These are phyloP conservation scores for Mionectes macconnelli DNA, from an alignment of 2,113 vertebrate species.

Conservation along the genomic window DNA sequence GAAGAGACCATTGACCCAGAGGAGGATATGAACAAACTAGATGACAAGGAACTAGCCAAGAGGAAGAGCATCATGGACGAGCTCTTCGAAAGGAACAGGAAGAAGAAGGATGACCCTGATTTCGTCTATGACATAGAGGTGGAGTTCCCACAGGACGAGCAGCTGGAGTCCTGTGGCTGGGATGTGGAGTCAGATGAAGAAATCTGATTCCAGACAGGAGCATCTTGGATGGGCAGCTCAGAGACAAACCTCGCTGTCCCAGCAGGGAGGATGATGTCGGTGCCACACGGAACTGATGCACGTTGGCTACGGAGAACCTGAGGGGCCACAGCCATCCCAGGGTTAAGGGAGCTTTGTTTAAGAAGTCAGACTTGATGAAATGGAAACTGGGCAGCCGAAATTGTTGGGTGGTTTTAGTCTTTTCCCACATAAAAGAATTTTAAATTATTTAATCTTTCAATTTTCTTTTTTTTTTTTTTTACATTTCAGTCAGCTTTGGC, in stretches of 20 bases:
- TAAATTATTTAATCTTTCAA: neutral
- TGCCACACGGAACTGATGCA: accelerated
- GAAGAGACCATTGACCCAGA: conserved; percentile 79
- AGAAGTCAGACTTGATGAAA: neutral
- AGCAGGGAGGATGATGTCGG: neutral
- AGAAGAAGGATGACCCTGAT: conserved; percentile 82
- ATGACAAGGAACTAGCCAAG: conserved; percentile 83
- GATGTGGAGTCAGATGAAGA: conserved; percentile 84
- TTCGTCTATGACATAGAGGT: conserved; percentile 90
- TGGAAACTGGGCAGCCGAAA: neutral
- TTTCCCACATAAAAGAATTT: neutral
- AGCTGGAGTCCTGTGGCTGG: conserved; percentile 87
- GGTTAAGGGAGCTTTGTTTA: neutral
- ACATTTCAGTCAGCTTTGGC: neutral
- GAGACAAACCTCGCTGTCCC: neutral
- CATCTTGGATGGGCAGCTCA: neutral
- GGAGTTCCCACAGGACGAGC: conserved; percentile 81
- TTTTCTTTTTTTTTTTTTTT: neutral
- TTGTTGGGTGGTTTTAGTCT: neutral
- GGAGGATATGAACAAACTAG: conserved; percentile 93
- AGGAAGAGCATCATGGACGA: conserved; percentile 92
- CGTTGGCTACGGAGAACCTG: accelerated
- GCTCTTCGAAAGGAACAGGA: conserved; percentile 89
- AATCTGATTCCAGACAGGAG: conserved; percentile 67
- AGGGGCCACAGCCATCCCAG: neutral